A percentile compares a stretch with the other conserved stretches of the same genome.
phyloP scores from a whole-genome alignment of 2,797 vertebrate genomes.

The Myripristis murdjan region DNA sequence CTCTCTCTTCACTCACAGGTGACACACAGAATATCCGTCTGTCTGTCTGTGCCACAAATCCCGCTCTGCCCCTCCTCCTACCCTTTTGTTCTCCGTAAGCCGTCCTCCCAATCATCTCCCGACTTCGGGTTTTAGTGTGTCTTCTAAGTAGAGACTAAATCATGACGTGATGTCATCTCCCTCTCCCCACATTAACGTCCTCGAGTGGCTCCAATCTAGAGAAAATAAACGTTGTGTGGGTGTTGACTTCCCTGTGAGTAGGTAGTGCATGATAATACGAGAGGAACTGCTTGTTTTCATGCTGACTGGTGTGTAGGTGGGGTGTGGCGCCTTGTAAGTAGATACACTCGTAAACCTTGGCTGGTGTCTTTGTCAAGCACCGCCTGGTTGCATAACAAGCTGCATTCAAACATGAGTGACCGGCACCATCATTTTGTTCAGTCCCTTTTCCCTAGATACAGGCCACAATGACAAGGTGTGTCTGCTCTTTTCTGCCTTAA shows the following conservation, averaged over 20 bases:
- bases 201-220: conserved; percentile 1
- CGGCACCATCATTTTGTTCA: background rate
- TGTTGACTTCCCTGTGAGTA: conserved; percentile 44
- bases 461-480: conserved; percentile 34
- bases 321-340: conserved; percentile 36
- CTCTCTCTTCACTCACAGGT: conserved; percentile 86
- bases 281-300: conserved; percentile 51
- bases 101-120: conserved; percentile 15
- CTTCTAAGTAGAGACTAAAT: conserved; percentile 17
- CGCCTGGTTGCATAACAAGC: conserved; percentile 13
- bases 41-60: conserved; percentile 22
- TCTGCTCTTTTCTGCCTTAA: conserved; percentile 62
- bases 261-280: conserved; percentile 31
- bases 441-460: background rate
- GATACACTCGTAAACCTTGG: conserved; percentile 26
- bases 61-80: background rate
- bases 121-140: conserved; percentile 5
- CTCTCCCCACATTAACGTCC: conserved; percentile 54
- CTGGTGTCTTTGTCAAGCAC: conserved; percentile 19
- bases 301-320: conserved; percentile 39
- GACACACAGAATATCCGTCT: conserved; percentile 66
- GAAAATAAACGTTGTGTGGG: conserved; percentile 6
- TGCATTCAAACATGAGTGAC: conserved; percentile 1
- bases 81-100: background rate
- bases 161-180: conserved; percentile 50